phyloP scores from a whole-genome alignment of 1,140 invertebrate genomes.

The Eciton burchellii region DNA sequence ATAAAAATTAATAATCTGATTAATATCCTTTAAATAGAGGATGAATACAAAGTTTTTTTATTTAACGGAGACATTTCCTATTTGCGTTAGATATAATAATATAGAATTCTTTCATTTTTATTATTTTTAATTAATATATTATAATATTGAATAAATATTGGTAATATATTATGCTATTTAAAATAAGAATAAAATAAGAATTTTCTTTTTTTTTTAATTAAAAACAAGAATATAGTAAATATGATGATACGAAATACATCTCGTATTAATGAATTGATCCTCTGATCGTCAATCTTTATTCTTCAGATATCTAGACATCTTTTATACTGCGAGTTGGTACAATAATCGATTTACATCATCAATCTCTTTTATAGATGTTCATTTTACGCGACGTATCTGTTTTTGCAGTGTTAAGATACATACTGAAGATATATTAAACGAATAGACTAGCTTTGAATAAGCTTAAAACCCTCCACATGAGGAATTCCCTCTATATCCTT shows the following conservation, averaged over 20 bases:
- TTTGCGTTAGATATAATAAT: not conserved
- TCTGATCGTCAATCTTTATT: not conserved
- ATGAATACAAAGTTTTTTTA: not conserved
- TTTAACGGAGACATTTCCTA: not conserved
- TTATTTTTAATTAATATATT: constrained; percentile 33
- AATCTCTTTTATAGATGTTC: constrained; percentile 18
- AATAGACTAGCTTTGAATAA: constrained; percentile 45
- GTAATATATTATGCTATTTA: no score
- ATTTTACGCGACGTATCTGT: constrained; percentile 21
- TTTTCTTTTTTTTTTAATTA: no score
- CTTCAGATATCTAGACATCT: constrained; percentile 16
- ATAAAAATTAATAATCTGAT: not conserved
- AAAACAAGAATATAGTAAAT: no score
- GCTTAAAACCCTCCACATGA: constrained; percentile 11
- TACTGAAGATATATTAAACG: constrained; percentile 28
- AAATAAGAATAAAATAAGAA: no score
- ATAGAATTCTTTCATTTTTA: constrained; percentile 8
- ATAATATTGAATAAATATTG: no score
- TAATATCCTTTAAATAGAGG: not conserved
- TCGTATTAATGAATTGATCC: not conserved
- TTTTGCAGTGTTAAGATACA: constrained; percentile 25
- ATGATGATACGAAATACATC: no score
- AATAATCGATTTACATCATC: constrained; percentile 20
- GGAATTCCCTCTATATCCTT: constrained; percentile 48
- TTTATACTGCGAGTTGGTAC: constrained; percentile 17